phyloP scores from a whole-genome alignment of 2,888 invertebrate species.

The Agapostemon virescens region DNA sequence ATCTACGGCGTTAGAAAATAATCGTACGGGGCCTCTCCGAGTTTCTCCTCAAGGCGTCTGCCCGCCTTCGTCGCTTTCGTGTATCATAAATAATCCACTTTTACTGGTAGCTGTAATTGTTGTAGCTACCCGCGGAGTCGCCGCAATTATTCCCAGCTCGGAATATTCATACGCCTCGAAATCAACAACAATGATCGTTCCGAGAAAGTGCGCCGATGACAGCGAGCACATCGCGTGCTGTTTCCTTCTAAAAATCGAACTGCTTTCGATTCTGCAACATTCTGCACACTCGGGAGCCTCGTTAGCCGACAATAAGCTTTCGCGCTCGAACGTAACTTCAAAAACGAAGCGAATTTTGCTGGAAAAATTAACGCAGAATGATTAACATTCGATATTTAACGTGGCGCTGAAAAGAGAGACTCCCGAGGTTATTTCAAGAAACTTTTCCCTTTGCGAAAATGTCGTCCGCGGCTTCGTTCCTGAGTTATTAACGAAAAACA shows the following conservation, averaged over 20 bases:
- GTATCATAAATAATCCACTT: conserved; percentile 39
- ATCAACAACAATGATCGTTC: neutral
- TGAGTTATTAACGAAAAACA: no score
- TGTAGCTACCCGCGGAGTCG: neutral
- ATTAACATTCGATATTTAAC: no score
- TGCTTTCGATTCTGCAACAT: conserved; percentile 23
- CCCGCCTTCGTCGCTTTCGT: conserved; percentile 13
- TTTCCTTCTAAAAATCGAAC: conserved; percentile 9
- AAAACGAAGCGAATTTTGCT: no score
- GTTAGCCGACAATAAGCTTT: no score
- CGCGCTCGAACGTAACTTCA: no score
- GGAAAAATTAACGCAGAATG: no score
- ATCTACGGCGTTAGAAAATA: conserved; percentile 44
- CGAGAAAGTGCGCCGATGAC: neutral
- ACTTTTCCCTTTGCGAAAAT: no score
- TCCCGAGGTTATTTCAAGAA: no score
- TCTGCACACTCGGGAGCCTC: neutral
- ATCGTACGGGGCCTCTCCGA: conserved; percentile 41
- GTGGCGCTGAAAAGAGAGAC: no score
- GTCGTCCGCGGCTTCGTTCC: no score
- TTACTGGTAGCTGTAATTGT: conserved; percentile 34
- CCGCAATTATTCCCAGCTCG: neutral
- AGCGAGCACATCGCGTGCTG: conserved; percentile 6
- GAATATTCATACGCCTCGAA: neutral
- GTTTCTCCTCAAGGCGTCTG: conserved; percentile 38